These are phyloP conservation scores for Cryptocephalus moraei DNA, from an alignment of 2,888 invertebrate species.

Conservation along the genomic window DNA sequence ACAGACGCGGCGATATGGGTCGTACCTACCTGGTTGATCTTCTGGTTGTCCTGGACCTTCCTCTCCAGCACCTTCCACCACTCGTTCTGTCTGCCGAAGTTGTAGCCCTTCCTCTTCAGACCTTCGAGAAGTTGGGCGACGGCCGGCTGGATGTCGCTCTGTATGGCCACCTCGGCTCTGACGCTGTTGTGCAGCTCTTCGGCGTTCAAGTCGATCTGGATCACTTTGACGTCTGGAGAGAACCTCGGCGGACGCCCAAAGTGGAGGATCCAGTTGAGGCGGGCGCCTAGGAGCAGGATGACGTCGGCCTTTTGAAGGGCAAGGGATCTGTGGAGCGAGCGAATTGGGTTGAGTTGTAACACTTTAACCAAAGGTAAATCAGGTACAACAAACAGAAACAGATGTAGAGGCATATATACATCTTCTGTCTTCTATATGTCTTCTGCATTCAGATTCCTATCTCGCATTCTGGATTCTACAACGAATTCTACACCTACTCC, in stretches of 20 bases:
- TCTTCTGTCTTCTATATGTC: too few relatives aligned
- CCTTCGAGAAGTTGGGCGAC: constrained; percentile 51
- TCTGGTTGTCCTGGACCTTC: constrained; percentile 64
- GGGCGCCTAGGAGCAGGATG: constrained; percentile 60
- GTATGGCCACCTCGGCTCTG: constrained; percentile 65
- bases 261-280: constrained; percentile 97
- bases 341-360: too few relatives aligned
- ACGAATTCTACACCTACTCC: too few relatives aligned
- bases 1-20: too few relatives aligned
- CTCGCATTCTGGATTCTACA: too few relatives aligned
- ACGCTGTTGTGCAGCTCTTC: constrained; percentile 93
- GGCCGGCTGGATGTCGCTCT: constrained; percentile 74
- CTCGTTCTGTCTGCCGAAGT: constrained; percentile 43
- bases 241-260: constrained; percentile 87
- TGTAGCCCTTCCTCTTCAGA: constrained; percentile 46
- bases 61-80: constrained; percentile 72
- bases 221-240: constrained; percentile 70
- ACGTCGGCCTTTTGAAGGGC: constrained; percentile 85
- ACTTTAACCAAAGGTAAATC: too few relatives aligned
- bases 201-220: constrained; percentile 81
- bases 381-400: too few relatives aligned
- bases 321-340: constrained; percentile 41
- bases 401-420: too few relatives aligned
- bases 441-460: too few relatives aligned
- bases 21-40: constrained; percentile 55